Base-by-base conservation (phyloP, 2,113 vertebrate genomes). In the Polyodon spathula region DNA sequence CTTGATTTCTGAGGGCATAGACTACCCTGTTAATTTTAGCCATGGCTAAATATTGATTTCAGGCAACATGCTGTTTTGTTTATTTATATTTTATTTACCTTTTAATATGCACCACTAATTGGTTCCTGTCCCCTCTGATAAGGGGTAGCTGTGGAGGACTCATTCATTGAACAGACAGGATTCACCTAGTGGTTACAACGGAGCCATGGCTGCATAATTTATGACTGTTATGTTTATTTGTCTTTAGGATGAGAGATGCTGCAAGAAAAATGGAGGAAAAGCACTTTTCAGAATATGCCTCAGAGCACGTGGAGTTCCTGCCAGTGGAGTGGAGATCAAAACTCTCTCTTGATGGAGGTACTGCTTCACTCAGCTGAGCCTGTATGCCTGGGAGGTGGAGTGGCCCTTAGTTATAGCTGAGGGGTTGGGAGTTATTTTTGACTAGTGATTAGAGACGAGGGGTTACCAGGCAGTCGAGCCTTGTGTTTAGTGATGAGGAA, bases 251-350 rank as follows among this genome's bases (percentile, higher is more conserved):
- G 86, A 78, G 95, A 76, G 95, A 98, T 3, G 92, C 92, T 12
- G 95, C 92, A 51, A 86, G 93, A 55, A 97, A 96, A 80, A 88
- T 97, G 84, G 94, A 99, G 80, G 95, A 99, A 69, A 96, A 89
- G 38, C 94, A 97, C 82, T 97, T 95, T 82, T 80, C 85, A 8
- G 88, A 94, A 51, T 84, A 92, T 69, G 89, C 81, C 16, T 89
- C 93, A 0, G 87, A 88, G 63, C 93, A 93, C 3, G 94, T 97
- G 65, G 96, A 99, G 76, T 99, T 99, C 71, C 86, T 99, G 37
- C 95, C 96, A 0, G 96, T 99, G 39, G 94, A 97, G 67, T 98
- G 96, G 96, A 84, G 96, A 51, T 98, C 96, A 15, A 97, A 96
- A 72, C 90, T 99, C 42, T 70, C 89, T 54, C 89, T 99, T 15